Base-by-base conservation (phyloP, 2,113 vertebrate genomes). In the Trichomycterus rosablanca region DNA sequence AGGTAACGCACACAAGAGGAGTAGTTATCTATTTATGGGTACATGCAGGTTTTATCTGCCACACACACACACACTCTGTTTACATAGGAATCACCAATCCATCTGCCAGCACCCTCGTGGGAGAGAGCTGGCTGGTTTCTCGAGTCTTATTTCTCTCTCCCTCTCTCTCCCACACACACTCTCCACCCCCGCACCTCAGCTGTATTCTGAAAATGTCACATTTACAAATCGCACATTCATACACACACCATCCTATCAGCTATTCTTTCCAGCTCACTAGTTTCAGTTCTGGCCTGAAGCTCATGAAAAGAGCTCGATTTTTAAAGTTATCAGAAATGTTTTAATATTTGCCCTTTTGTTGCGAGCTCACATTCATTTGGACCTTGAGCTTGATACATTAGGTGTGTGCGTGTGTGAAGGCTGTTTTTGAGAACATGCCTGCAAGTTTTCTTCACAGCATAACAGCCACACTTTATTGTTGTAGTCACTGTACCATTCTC, bases 1-100 rank as follows among this genome's bases (percentile, higher is more conserved):
- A 75, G 95, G 96, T 99, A 88, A 93, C 83, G 18, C 50, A 40
- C 14, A 44, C 43, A 15, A 6, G 50, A 20, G 40, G 16, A 61
- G 6, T 16, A 44, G 37, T 26, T 15, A 7, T 9, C 24, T 40
- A 16, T 55, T 55, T 39, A 61, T 32, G 26, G 10, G 16, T 42
- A 30, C n/a, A 34, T 55, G 52, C 10, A 52, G 28, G 24, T 9
- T 40, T 7, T 39, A 1, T 28, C 7, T 62, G 24, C 18, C 40
- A 3, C 52, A 19, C 51, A 56, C 30, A 11, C 42, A 24, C 40
- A 48, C 52, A 37, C 28, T 16, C 1, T 6, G 18, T 20, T 53
- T n/a, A 37, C 18, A 35, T 30, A 23, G 52, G 34, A 54, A 54
- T n/a, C 32, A 18, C 22, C 4, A 2, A 24, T 55, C 35, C 7